Percentiles rank a stretch among this genome's conserved stretches.
Conservation (phyloP, 2,888 invertebrate species). For the Hirtodrosophila cameraria region DNA sequence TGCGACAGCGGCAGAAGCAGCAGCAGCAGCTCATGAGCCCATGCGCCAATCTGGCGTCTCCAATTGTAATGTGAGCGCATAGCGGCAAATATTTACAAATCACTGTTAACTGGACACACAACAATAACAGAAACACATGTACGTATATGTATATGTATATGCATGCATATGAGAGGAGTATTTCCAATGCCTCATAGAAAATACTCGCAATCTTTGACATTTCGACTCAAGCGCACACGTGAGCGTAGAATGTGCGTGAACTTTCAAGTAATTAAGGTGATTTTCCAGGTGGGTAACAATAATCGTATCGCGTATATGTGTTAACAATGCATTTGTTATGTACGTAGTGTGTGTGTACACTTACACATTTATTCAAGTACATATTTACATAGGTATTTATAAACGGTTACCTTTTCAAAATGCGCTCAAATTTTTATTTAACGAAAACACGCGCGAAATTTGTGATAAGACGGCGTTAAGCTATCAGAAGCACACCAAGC, state of each 20-base stretch:
- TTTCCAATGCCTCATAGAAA: slow-evolving; percentile 10
- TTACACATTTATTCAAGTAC: slow-evolving; percentile 3
- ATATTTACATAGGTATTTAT: slow-evolving; percentile 17
- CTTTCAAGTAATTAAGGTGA: slow-evolving; percentile 19
- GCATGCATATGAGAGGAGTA: not conserved
- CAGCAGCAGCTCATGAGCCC: slow-evolving; percentile 6
- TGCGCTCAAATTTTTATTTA: slow-evolving; percentile 16
- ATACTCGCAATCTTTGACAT: slow-evolving; percentile 17
- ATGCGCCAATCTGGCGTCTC: slow-evolving; percentile 40
- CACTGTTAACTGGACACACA: slow-evolving; percentile 29
- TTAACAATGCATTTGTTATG: slow-evolving; percentile 17
- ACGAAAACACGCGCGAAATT: slow-evolving; percentile 52
- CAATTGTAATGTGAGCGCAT: slow-evolving; percentile 31
- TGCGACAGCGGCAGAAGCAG: too few species aligned
- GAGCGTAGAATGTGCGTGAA: slow-evolving; percentile 23
- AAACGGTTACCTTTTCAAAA: slow-evolving; percentile 45
- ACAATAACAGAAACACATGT: slow-evolving; percentile 3
- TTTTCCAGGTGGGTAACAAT: not conserved
- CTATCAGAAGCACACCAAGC: too few species aligned
- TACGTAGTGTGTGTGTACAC: slow-evolving; percentile 5
- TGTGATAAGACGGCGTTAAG: slow-evolving; percentile 57
- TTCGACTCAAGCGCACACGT: slow-evolving; percentile 29
- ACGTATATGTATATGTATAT: too few species aligned
- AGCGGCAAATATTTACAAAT: slow-evolving; percentile 36
- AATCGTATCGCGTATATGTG: slow-evolving; percentile 34